Percentiles rank a stretch among this genome's conserved stretches.
Conservation (phyloP, 2,888 invertebrate species). For the Caenorhabditis wallacei region DNA sequence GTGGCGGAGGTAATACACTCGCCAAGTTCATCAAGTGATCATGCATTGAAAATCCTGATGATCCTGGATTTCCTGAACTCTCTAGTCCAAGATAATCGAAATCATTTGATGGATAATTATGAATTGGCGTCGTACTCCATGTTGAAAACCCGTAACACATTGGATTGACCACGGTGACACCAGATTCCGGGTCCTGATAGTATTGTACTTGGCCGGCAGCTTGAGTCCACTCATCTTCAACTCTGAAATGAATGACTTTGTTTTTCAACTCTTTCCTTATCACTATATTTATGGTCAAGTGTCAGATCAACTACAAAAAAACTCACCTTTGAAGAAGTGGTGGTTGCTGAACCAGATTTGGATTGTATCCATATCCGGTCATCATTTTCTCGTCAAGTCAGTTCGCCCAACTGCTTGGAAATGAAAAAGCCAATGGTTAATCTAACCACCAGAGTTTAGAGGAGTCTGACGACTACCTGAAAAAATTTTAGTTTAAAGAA, state of each 20-base stretch:
- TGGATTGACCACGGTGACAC: conserved; percentile 38
- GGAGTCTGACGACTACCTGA: conserved; percentile 59
- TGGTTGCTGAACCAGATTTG: conserved; percentile 53
- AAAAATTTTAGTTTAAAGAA: conserved; percentile 26
- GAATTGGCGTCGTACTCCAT: conserved; percentile 28
- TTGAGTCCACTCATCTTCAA: conserved; percentile 45
- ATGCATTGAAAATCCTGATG: background rate
- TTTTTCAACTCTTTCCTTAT: background rate
- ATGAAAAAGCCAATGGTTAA: conserved; percentile 40
- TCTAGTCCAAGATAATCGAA: background rate
- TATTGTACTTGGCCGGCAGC: conserved; percentile 34
- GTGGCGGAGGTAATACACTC: too few relatives aligned
- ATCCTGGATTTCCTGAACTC: too few relatives aligned
- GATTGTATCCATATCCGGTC: conserved; percentile 58
- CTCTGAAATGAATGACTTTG: conserved; percentile 34
- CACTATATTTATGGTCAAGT: background rate
- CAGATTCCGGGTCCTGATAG: conserved; percentile 44
- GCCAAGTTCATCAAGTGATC: background rate
- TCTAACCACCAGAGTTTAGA: conserved; percentile 63
- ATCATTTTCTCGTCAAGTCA: conserved; percentile 42
- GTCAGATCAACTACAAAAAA: background rate
- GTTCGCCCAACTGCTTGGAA: conserved; percentile 1
- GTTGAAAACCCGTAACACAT: conserved; percentile 51
- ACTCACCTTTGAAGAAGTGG: conserved; percentile 51
- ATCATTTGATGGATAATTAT: background rate